Base-by-base conservation (phyloP, 2,888 invertebrate genomes). In the Rhingia rostrata region DNA sequence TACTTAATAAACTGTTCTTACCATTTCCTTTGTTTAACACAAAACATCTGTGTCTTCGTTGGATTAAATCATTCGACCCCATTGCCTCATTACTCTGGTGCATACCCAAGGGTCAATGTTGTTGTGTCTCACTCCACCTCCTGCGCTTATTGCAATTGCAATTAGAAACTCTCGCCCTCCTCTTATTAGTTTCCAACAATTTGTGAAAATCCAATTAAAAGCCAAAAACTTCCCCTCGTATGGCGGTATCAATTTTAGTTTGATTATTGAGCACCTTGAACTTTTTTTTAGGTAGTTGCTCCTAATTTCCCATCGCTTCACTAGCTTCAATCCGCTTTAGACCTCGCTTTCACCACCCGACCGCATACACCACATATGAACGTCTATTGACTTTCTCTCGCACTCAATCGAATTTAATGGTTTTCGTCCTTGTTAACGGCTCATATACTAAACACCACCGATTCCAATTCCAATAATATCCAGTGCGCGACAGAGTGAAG, bases 351-450 rank as follows among this genome's bases (percentile, higher is more conserved):
- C 22, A 2, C 22, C 51, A 66, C 14, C 45, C 4, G 41, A 2
- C 12, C 32, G 43, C 32, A 45, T 32, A 45, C n/a, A 10, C 2
- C 3, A n/a, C 9, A n/a, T 6, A 33, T 10, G 53, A n/a, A 53
- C 6, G 9, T n/a, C 32, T n/a, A 6, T 14, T 53, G 14, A 47
- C 45, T 69, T 35, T 49, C 49, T 10, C 22, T 61, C 30, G 32
- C 54, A 60, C 60, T 66, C 73, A 78, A 61, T 60, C 64, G 37
- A 73, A 74, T 74, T 47, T 60, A 74, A 79, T 79, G 84, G 64
- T 75, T 58, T 51, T 74, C 60, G 58, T 66, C 49, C 70, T 75
- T 80, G 84, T 84, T 84, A 79, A 74, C 79, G 70, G 66, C 56
- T 64, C 47, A 78, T 63, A 67, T 45, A 78, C 66, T 69, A 58